Base-by-base conservation (phyloP, 2,113 vertebrate genomes). In the Rhea pennata region DNA sequence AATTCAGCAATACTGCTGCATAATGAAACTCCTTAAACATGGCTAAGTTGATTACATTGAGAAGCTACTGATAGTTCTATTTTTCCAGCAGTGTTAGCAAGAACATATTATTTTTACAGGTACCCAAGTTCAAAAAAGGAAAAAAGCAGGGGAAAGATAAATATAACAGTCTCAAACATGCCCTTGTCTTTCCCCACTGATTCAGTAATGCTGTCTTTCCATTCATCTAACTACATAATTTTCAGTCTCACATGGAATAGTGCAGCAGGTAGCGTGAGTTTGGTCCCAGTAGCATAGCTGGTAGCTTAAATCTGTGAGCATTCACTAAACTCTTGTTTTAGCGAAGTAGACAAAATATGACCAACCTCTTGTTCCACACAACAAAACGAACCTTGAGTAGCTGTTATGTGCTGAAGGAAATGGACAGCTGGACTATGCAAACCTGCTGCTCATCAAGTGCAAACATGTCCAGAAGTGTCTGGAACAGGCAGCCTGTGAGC, bases 291-390 rank as follows among this genome's bases (percentile, higher is more conserved):
- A 59, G 22, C 51, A 46, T 0, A 42, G 21, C 39, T 24, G 6
- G 29, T 14, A 8, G 53, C 50, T 33, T 7, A 27, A 75, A 31
- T 8, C 48, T 70, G 8, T 5, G 12, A 39, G 21, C 53, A 7
- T 51, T 27, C 39, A 33, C 4, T 56, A 53, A 40, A 9, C 66
- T 7, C 22, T 40, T 39, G 6, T 13, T 80, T 42, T 6, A 54
- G 33, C 6, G 1, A 2, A 23, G 2, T 0, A 22, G 10, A 9
- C 1, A 1, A 59, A 22, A 10, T 27, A 27, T 0, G 1, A 2
- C 10, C 51, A 33, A 16, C 5, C 4, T 44, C 48, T 9, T 24
- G 7, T 4, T 31, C 58, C 64, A 76, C 48, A 73, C 17, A 70
- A 44, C 39, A 61, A 5, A 67, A 50, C 0, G 15, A 77, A 21